Conservation (phyloP, 2,113 vertebrate species). For the Bubalus kerabau region DNA sequence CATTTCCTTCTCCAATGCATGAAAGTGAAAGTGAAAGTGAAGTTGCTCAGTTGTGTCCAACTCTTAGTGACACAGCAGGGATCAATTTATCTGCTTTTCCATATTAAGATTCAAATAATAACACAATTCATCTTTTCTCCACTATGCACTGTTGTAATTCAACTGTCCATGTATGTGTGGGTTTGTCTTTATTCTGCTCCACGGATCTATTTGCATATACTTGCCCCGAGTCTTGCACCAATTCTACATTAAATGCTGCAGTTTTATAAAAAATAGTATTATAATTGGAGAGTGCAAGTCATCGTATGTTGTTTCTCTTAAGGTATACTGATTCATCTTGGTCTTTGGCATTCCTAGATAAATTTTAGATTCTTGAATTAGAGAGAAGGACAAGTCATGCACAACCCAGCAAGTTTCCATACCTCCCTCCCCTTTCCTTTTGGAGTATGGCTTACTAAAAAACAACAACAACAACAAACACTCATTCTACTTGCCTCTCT, state of each 20-base stretch:
- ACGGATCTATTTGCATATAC: neutral
- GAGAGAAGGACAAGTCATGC: neutral
- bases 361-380: neutral
- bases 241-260: neutral
- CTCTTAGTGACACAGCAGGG: neutral
- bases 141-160: neutral
- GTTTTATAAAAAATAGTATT: neutral
- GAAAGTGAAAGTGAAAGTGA: no score
- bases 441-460: neutral
- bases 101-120: neutral
- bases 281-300: neutral
- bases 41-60: no score
- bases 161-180: neutral
- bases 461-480: neutral
- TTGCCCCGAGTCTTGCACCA: neutral
- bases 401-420: neutral
- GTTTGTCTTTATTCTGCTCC: neutral
- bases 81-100: neutral
- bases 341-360: neutral
- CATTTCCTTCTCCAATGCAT: no score
- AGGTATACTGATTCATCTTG: neutral
- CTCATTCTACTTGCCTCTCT: neutral
- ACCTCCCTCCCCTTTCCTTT: neutral
- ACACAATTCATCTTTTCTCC: neutral
- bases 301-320: neutral